Evolutionary conservation across 2,888 invertebrate species (phyloP).

Genomic region (Eupithecia inturbata): DNA sequence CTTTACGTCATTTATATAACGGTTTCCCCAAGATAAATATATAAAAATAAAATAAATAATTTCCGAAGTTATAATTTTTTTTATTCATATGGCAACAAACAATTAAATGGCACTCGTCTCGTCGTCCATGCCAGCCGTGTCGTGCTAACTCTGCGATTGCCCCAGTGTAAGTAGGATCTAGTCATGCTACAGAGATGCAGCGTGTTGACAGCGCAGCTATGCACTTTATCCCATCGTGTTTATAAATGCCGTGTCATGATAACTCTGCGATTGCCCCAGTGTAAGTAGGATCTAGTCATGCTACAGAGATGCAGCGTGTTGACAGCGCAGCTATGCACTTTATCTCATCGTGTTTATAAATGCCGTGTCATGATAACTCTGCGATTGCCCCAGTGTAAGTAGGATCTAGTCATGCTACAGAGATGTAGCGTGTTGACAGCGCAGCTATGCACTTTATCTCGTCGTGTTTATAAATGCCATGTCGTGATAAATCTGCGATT

Average conservation of each 20-base stretch:
- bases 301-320: constrained; percentile 22
- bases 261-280: background rate
- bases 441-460: constrained; percentile 18
- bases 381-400: background rate
- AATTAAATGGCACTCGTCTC: background rate
- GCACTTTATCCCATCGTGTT: constrained; percentile 7
- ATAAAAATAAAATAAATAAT: too few relatives aligned
- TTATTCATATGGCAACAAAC: too few relatives aligned
- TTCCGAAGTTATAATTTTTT: background rate
- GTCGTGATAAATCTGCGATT: background rate
- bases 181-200: constrained; percentile 8
- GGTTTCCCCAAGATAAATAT: too few relatives aligned
- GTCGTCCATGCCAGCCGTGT: background rate
- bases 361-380: background rate
- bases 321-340: constrained; percentile 12
- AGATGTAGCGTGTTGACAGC: constrained; percentile 23
- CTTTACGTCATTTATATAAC: too few relatives aligned
- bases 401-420: constrained; percentile 5
- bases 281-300: constrained; percentile 4
- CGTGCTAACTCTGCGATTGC: background rate
- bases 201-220: constrained; percentile 24
- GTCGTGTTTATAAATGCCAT: background rate
- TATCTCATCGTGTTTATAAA: constrained; percentile 3
- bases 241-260: background rate
- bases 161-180: background rate